Conservation (phyloP, 2,113 vertebrate species). For the Megalops atlanticus region DNA sequence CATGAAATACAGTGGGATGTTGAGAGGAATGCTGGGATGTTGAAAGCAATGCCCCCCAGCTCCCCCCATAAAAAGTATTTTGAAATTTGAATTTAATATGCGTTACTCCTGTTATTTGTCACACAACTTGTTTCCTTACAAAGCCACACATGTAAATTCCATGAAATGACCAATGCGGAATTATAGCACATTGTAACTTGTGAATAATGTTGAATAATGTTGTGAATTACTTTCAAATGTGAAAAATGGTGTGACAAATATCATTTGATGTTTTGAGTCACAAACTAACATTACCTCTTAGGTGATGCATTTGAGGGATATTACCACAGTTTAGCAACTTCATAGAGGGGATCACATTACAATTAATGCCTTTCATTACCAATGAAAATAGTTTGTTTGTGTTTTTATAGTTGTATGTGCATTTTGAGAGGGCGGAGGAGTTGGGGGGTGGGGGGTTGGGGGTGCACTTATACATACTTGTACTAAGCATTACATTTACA, state of each 20-base stretch:
- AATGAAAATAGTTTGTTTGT: neutral
- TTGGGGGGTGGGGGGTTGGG: neutral
- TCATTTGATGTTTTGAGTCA: neutral
- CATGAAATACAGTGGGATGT: neutral
- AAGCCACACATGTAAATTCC: neutral
- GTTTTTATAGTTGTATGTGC: neutral
- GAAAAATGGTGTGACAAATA: neutral
- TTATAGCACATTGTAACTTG: conserved; percentile 7
- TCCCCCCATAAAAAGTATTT: neutral
- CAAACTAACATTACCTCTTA: neutral
- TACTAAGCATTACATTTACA: too few species aligned
- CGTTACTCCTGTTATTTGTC: neutral
- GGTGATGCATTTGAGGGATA: neutral
- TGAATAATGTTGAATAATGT: neutral
- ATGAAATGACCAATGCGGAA: neutral
- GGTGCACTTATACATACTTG: neutral
- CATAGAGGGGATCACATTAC: neutral
- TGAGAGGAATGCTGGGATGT: neutral
- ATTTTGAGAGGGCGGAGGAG: neutral
- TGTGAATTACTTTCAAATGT: neutral
- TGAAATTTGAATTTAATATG: neutral
- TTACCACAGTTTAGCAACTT: neutral
- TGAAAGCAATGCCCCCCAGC: neutral
- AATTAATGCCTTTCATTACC: neutral
- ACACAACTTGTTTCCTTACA: neutral